Evolutionary conservation across 2,113 vertebrate species (phyloP), one percentile per base, ranked within the genome.

Genomic region (Tragelaphus imberbis): DNA sequence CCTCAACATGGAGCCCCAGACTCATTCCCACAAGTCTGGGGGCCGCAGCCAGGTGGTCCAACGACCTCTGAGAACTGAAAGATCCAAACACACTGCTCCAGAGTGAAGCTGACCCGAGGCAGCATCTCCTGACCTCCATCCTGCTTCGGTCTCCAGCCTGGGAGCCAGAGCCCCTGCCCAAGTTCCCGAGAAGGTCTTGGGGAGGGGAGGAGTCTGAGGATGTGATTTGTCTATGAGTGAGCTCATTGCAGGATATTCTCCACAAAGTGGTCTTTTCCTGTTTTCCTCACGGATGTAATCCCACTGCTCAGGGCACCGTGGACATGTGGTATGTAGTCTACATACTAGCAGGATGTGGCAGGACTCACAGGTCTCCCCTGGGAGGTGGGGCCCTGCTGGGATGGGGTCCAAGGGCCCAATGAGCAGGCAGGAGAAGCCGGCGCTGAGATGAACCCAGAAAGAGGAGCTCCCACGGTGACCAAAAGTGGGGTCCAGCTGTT

Each of bases 261-360:
- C 12, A 8, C 19, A 55, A 82, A 21, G 53, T 40, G 81, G n/a
- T 56, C 33, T 84, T 84, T 36, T 84, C 82, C n/a, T 25, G 4
- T 84, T 16, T 84, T 15, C 82, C n/a, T 40, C 53, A 28, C 0
- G 0, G 14, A 17, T 58, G n/a, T 28, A 16, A 58, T 11, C n/a
- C n/a, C n/a, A 21, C 84, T 63, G 58, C 25, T 28, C 28, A 63
- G 84, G 30, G 84, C 27, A 47, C 28, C 2, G 0, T 30, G 28
- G 40, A 44, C 84, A 30, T 2, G 0, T 23, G 19, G 17, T 8
- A 33, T 4, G 2, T 33, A 59, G 40, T 86, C 16, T 7, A 9
- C 6, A 47, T 2, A 49, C 6, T 7, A 7, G 28, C 23, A 40
- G 1, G 13, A 40, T 14, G 14, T 84, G 80, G 80, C 80, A 25